phyloP scores from a whole-genome alignment of 1,140 invertebrate species.

The Leptopilina clavipes region DNA sequence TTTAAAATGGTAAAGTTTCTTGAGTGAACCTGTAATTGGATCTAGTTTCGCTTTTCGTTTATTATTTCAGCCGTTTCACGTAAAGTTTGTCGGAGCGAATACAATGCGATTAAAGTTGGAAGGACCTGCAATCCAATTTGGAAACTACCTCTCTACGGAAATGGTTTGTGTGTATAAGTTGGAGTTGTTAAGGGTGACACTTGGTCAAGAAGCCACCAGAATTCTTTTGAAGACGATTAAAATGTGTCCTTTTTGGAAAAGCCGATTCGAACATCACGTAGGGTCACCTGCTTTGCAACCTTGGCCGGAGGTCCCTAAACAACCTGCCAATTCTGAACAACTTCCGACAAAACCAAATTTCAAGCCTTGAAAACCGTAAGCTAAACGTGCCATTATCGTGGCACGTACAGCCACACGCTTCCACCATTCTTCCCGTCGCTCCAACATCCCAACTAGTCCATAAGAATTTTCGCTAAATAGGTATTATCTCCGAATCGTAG shows the following conservation, averaged over 20 bases:
- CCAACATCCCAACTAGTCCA: slow-evolving; percentile 7
- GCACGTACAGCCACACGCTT: slow-evolving; percentile 61
- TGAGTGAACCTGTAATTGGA: slow-evolving; percentile 8
- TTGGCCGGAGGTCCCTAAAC: slow-evolving; percentile 50
- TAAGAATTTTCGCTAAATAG: slow-evolving; percentile 26
- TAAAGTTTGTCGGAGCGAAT: slow-evolving; percentile 39
- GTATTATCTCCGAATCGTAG: slow-evolving; percentile 14
- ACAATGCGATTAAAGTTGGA: slow-evolving; percentile 31
- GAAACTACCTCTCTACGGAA: slow-evolving; percentile 41
- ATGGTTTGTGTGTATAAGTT: slow-evolving; percentile 33
- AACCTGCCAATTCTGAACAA: slow-evolving; percentile 54
- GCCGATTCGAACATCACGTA: slow-evolving; percentile 47
- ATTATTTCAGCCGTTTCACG: slow-evolving; percentile 44
- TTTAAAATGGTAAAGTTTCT: background rate
- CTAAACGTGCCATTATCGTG: slow-evolving; percentile 63
- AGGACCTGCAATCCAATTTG: slow-evolving; percentile 54
- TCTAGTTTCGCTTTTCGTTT: slow-evolving; percentile 17
- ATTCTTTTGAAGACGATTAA: slow-evolving; percentile 58
- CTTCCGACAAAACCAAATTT: slow-evolving; percentile 44
- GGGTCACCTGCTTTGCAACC: slow-evolving; percentile 50
- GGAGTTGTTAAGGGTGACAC: slow-evolving; percentile 33
- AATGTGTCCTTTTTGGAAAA: slow-evolving; percentile 50
- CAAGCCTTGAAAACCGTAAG: slow-evolving; percentile 53
- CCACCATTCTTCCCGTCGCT: slow-evolving; percentile 39
- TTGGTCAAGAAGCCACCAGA: slow-evolving; percentile 60